phyloP scores from a whole-genome alignment of 1,140 invertebrate genomes.

The Hypothenemus hampei region DNA sequence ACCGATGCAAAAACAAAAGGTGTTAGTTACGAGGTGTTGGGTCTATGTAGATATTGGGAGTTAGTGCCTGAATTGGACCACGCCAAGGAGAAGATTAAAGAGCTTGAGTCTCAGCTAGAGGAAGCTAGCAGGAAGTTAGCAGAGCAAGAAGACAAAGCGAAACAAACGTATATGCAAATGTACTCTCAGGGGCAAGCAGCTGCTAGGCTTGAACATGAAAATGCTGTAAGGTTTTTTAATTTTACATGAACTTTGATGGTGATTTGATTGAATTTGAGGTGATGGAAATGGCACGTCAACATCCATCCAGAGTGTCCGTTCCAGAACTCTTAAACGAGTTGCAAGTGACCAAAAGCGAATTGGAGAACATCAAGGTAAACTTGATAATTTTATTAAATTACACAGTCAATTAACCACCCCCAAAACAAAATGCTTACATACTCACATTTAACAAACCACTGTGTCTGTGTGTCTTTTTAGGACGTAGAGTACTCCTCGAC shows the following conservation, averaged over 20 bases:
- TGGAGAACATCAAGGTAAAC: conserved; percentile 78
- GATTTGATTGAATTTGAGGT: conserved; percentile 49
- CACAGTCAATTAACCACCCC: not conserved
- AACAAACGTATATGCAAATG: conserved; percentile 74
- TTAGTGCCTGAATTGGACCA: conserved; percentile 62
- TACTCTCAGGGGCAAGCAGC: conserved; percentile 76
- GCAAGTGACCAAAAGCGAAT: conserved; percentile 72
- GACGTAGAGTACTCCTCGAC: conserved; percentile 62
- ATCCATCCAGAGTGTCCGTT: conserved; percentile 63
- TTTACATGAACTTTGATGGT: not conserved
- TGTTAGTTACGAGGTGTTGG: not conserved
- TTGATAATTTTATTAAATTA: not conserved
- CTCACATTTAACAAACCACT: not conserved
- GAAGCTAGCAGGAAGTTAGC: conserved; percentile 59
- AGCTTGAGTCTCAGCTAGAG: conserved; percentile 64
- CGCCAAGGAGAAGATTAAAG: conserved; percentile 60
- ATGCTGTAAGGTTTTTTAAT: conserved; percentile 48
- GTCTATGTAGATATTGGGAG: conserved; percentile 59
- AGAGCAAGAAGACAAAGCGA: conserved; percentile 70
- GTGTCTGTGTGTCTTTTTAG: conserved; percentile 51
- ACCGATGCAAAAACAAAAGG: too few species aligned
- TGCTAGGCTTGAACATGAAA: conserved; percentile 61
- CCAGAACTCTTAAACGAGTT: conserved; percentile 73
- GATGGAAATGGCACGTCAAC: conserved; percentile 53
- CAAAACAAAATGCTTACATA: not conserved